Evolutionary conservation across 2,113 vertebrate genomes (phyloP).

Genomic region (Albula glossodonta): DNA sequence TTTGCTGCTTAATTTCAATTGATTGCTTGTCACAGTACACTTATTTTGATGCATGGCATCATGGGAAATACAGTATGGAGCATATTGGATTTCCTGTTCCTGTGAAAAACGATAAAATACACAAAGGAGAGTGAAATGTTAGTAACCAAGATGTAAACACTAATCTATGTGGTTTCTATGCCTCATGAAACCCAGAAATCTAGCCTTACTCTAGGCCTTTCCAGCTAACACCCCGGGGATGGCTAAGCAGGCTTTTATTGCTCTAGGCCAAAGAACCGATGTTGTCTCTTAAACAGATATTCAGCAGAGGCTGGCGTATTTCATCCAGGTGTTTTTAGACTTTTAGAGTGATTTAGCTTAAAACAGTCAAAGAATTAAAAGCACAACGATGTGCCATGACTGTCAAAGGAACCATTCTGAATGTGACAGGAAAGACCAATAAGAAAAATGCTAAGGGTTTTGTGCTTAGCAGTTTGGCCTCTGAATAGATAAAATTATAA

Average conservation of each 20-base stretch:
- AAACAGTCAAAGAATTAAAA: not conserved
- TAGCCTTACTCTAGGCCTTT: slow-evolving; percentile 68
- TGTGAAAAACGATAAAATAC: slow-evolving; percentile 41
- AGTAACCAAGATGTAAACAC: slow-evolving; percentile 64
- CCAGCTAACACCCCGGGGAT: slow-evolving; percentile 64
- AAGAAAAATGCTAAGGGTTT: not conserved
- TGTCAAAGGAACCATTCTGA: not conserved
- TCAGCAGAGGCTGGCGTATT: not conserved
- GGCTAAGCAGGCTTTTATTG: slow-evolving; percentile 51
- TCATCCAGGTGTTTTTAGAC: not conserved
- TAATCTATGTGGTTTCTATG: slow-evolving; percentile 61
- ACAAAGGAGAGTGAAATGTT: slow-evolving; percentile 55
- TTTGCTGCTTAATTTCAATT: slow-evolving; percentile 47
- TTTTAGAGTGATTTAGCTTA: not conserved
- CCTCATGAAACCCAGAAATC: slow-evolving; percentile 73
- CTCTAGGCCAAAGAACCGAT: slow-evolving; percentile 60
- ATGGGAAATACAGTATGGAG: slow-evolving; percentile 59
- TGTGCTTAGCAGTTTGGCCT: not conserved
- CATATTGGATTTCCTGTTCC: slow-evolving; percentile 58
- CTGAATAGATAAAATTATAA: not conserved
- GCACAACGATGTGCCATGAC: not conserved
- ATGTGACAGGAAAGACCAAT: not conserved
- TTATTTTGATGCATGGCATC: slow-evolving; percentile 69
- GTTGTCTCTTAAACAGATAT: slow-evolving; percentile 7
- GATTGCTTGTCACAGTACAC: slow-evolving; percentile 57